A percentile compares a stretch with the other conserved stretches of the same genome.
Evolutionary conservation across 1,140 invertebrate genomes (phyloP).

Genomic region (Trichonephila clavipes): DNA sequence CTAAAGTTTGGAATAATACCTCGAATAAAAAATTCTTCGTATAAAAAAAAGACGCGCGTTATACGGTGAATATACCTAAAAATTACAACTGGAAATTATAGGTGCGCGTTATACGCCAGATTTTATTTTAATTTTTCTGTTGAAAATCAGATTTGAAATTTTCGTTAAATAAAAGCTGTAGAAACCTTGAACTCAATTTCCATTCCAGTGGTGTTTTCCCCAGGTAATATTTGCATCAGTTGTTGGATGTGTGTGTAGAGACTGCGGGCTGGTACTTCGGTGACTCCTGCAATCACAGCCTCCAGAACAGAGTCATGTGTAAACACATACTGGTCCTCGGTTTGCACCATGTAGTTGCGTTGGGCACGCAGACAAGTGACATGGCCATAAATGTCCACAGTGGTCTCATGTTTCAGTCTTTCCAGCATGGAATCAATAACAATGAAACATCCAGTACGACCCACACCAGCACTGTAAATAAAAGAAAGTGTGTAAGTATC

Average conservation of each 20-base stretch:
- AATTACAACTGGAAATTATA: too few relatives aligned
- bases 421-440: conserved; percentile 99
- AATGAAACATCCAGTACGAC: conserved; percentile 98
- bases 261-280: conserved; percentile 95
- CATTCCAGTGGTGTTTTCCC: conserved; percentile 96
- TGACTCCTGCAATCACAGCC: conserved; percentile 96
- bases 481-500: background rate
- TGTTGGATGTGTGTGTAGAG: conserved; percentile 97
- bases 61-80: too few relatives aligned
- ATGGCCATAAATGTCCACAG: conserved; percentile 99
- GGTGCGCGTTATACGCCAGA: too few relatives aligned
- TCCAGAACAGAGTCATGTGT: conserved; percentile 98
- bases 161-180: too few relatives aligned
- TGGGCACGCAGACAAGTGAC: conserved; percentile 98
- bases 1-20: too few relatives aligned
- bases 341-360: conserved; percentile 98
- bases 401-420: conserved; percentile 95
- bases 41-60: too few relatives aligned
- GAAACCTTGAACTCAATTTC: conserved; percentile 96
- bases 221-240: conserved; percentile 84
- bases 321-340: conserved; percentile 99
- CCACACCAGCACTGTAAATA: conserved; percentile 92
- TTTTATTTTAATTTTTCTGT: too few relatives aligned
- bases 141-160: too few relatives aligned
- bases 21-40: too few relatives aligned